Conservation (phyloP, 2,113 vertebrate species). For the Ceratotherium simum region DNA sequence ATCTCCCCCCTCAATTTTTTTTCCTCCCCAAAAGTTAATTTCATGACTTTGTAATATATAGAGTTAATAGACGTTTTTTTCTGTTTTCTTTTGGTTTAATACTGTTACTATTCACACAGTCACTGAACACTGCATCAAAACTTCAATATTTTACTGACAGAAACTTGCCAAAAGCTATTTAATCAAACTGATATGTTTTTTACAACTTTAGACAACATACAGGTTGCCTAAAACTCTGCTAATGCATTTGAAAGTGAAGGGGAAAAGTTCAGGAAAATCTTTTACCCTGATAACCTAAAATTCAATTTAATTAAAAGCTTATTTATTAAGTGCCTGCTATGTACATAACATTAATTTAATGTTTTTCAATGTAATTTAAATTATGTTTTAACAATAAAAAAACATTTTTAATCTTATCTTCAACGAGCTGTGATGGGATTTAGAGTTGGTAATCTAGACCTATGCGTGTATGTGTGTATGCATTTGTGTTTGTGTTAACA, state of each 20-base stretch:
- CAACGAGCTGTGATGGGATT: background rate
- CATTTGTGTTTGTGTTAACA: background rate
- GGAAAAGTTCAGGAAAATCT: background rate
- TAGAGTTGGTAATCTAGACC: background rate
- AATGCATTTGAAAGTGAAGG: background rate
- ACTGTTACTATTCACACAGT: background rate
- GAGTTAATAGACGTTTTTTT: background rate
- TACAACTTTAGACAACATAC: background rate
- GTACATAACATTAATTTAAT: background rate
- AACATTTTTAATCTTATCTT: background rate
- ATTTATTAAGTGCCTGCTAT: background rate
- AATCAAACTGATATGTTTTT: slow-evolving; percentile 28
- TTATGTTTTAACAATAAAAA: background rate
- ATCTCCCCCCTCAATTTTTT: background rate
- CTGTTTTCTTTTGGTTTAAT: background rate
- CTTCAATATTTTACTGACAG: slow-evolving; percentile 46
- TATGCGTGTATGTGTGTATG: background rate
- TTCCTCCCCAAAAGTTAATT: background rate
- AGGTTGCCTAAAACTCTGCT: background rate
- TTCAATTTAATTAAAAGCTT: background rate
- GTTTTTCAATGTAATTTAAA: background rate
- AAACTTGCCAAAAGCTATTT: background rate
- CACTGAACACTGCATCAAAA: background rate
- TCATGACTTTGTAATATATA: background rate
- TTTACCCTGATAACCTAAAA: background rate